phyloP scores from a whole-genome alignment of 2,888 invertebrate species.

The Parnassius apollo region DNA sequence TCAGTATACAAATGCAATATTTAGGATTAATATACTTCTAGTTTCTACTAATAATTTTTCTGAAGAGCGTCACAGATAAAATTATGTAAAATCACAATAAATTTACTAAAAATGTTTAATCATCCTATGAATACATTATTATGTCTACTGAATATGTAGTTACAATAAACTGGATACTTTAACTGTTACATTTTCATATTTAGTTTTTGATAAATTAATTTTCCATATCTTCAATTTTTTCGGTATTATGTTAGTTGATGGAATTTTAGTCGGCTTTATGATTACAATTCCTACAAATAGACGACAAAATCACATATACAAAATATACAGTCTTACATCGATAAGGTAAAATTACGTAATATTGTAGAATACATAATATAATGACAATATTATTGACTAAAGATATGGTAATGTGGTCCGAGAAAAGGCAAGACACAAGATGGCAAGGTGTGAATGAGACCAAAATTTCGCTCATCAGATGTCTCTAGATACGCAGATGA shows the following conservation, averaged over 20 bases:
- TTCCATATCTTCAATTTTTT: not conserved
- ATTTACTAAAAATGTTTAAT: not conserved
- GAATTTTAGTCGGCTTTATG: not conserved
- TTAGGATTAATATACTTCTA: constrained; percentile 8
- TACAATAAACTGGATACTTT: constrained; percentile 19
- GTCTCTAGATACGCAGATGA: no score
- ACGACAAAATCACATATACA: constrained; percentile 20
- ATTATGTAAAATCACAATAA: constrained; percentile 10
- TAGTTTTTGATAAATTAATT: not conserved
- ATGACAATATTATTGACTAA: constrained; percentile 1
- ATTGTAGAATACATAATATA: not conserved
- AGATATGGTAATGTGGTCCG: constrained; percentile 42
- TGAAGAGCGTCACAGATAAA: constrained; percentile 18
- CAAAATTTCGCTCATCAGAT: no score
- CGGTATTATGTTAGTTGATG: not conserved
- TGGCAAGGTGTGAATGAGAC: constrained; percentile 34
- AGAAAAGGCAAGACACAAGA: constrained; percentile 45
- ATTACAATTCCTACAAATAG: not conserved
- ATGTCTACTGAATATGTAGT: constrained; percentile 7
- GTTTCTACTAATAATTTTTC: constrained; percentile 7
- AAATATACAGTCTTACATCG: constrained; percentile 24
- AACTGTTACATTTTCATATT: constrained; percentile 4
- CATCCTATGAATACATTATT: not conserved
- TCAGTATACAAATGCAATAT: constrained; percentile 27
- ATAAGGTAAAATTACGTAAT: constrained; percentile 19